phyloP scores from a whole-genome alignment of 2,797 vertebrate genomes.

The Sphenopsis melanotis region DNA sequence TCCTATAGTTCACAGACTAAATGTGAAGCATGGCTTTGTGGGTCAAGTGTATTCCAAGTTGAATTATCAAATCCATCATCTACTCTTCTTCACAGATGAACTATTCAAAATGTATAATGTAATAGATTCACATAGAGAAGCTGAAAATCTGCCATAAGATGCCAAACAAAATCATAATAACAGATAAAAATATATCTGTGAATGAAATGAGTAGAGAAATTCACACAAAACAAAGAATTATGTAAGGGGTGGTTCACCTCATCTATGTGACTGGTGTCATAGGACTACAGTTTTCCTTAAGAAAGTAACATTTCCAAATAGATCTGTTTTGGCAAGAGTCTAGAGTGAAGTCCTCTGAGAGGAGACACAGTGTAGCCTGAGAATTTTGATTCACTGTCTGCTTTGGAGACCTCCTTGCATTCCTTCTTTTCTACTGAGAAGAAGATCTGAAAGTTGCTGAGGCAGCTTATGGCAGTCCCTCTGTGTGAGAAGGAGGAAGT shows the following conservation, averaged over 20 bases:
- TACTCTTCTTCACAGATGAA: not conserved
- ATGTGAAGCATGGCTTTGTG: not conserved
- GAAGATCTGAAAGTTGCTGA: slow-evolving; percentile 20
- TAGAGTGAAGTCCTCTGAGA: not conserved
- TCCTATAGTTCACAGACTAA: not conserved
- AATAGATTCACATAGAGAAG: not conserved
- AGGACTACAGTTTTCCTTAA: not conserved
- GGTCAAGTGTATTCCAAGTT: not conserved
- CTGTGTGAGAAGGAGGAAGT: not conserved
- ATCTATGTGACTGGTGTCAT: not conserved
- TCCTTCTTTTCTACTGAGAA: not conserved
- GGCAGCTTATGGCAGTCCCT: not conserved
- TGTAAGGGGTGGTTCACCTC: rapidly evolving
- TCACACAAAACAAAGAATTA: not conserved
- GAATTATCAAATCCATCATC: not conserved
- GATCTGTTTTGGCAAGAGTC: not conserved
- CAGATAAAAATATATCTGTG: not conserved
- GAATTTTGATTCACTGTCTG: not conserved
- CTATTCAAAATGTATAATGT: not conserved
- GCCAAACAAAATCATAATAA: not conserved
- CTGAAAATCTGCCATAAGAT: not conserved
- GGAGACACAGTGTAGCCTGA: not conserved
- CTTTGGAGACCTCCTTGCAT: slow-evolving; percentile 7
- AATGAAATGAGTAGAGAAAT: not conserved
- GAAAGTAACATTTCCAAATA: not conserved